Conservation (phyloP, 2,888 invertebrate genomes). For the Hirtodrosophila cameraria region DNA sequence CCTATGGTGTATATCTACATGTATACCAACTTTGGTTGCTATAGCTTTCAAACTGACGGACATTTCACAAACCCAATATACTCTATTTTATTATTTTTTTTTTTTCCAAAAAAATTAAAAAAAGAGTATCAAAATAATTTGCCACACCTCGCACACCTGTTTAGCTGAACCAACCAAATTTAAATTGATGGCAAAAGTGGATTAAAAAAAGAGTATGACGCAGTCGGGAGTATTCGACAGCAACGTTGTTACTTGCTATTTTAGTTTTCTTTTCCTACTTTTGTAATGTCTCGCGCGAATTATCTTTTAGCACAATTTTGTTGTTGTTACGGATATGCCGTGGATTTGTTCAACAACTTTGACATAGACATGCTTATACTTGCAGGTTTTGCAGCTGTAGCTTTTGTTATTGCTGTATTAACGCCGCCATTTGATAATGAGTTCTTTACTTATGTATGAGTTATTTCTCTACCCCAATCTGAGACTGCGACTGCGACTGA, state of each 20-base stretch:
- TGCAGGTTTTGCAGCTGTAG: constrained; percentile 13
- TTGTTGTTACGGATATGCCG: constrained; percentile 31
- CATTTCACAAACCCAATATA: too few relatives aligned
- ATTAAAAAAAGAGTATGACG: too few relatives aligned
- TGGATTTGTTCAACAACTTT: constrained; percentile 43
- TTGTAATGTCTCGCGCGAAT: constrained; percentile 31
- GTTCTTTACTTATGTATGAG: constrained; percentile 65
- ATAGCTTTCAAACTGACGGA: too few relatives aligned
- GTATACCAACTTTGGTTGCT: too few relatives aligned
- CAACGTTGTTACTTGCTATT: constrained; percentile 9
- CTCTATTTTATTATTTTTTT: too few relatives aligned
- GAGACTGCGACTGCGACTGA: not conserved
- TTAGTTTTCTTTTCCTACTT: not conserved
- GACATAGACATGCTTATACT: constrained; percentile 28
- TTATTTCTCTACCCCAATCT: constrained; percentile 25
- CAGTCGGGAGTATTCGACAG: too few relatives aligned
- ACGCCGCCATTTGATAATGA: constrained; percentile 73
- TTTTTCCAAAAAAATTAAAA: too few relatives aligned
- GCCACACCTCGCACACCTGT: too few relatives aligned
- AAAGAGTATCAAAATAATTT: too few relatives aligned
- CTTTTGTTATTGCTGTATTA: constrained; percentile 42
- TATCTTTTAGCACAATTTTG: constrained; percentile 31
- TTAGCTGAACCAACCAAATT: too few relatives aligned
- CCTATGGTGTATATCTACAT: too few relatives aligned
- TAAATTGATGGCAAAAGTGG: too few relatives aligned